Percentiles rank a stretch among this genome's conserved stretches.
These are phyloP conservation scores for Psophia crepitans DNA, from an alignment of 2,113 vertebrate species.

Conservation along the genomic window DNA sequence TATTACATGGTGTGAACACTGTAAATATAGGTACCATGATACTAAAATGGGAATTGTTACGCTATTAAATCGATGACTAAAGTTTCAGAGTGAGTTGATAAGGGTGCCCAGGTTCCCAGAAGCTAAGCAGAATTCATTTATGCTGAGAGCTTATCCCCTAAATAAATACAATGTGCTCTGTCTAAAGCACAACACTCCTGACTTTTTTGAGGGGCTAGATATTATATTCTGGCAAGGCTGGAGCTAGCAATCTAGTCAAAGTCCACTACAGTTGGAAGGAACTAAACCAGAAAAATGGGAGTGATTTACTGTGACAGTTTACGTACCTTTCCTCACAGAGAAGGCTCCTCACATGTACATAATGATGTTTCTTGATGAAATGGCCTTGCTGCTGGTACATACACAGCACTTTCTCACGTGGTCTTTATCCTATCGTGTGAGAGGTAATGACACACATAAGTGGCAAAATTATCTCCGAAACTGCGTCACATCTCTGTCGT, in stretches of 20 bases:
- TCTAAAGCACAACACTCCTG: background rate
- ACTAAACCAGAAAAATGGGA: background rate
- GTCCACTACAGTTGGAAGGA: background rate
- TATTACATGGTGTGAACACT: background rate
- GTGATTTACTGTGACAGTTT: background rate
- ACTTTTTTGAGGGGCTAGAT: background rate
- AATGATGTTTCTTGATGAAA: background rate
- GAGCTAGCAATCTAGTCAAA: background rate
- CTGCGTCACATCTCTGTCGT: background rate
- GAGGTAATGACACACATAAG: background rate
- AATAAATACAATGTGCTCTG: background rate
- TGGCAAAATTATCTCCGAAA: background rate
- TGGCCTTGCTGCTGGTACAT: background rate
- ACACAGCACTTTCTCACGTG: background rate
- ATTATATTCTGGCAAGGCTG: background rate
- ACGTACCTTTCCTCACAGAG: background rate
- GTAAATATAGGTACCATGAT: background rate
- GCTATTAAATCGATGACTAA: background rate
- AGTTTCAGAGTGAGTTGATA: background rate
- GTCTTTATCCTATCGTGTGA: too few species aligned
- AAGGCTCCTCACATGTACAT: background rate
- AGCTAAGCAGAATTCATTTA: background rate
- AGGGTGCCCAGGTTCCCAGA: background rate
- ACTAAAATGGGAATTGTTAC: background rate
- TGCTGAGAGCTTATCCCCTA: background rate